These are phyloP conservation scores for Mya arenaria DNA, from an alignment of 1,140 invertebrate species.

Conservation along the genomic window DNA sequence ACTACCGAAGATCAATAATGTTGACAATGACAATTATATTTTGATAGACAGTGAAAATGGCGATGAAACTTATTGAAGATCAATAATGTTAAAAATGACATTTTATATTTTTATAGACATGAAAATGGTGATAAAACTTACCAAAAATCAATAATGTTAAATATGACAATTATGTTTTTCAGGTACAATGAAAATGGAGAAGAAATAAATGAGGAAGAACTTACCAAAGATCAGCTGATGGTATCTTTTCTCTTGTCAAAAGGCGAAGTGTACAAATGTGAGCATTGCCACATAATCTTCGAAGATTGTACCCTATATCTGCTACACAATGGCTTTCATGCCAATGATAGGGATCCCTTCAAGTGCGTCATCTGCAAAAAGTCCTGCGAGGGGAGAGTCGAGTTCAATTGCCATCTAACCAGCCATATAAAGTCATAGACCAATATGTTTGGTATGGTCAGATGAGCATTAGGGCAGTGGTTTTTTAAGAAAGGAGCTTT, in stretches of 20 bases:
- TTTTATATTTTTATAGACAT: too few species aligned
- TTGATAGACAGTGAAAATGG: too few species aligned
- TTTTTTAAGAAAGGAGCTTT: too few species aligned
- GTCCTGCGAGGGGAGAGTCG: slow-evolving; percentile 74
- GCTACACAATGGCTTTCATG: slow-evolving; percentile 78
- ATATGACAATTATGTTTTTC: too few species aligned
- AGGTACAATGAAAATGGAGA: slow-evolving; percentile 57
- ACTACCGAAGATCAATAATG: slow-evolving; percentile 26
- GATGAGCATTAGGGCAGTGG: too few species aligned
- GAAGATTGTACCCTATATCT: slow-evolving; percentile 77
- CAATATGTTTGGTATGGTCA: too few species aligned
- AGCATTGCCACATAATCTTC: slow-evolving; percentile 78
- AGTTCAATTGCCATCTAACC: slow-evolving; percentile 78
- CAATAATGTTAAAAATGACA: too few species aligned
- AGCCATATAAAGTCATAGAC: slow-evolving; percentile 79
- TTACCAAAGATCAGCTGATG: slow-evolving; percentile 64
- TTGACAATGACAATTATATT: too few species aligned
- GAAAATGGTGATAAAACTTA: too few species aligned
- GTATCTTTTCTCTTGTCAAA: slow-evolving; percentile 70
- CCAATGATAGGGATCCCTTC: slow-evolving; percentile 75
- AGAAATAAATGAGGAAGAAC: slow-evolving; percentile 51
- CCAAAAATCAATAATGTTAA: too few species aligned
- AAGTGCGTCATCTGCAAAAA: slow-evolving; percentile 75
- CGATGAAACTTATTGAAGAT: too few species aligned
- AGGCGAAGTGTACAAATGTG: slow-evolving; percentile 75